A percentile compares a stretch with the other conserved stretches of the same genome.
Conservation (phyloP, 2,888 invertebrate species). For the Phragmatobia fuliginosa region DNA sequence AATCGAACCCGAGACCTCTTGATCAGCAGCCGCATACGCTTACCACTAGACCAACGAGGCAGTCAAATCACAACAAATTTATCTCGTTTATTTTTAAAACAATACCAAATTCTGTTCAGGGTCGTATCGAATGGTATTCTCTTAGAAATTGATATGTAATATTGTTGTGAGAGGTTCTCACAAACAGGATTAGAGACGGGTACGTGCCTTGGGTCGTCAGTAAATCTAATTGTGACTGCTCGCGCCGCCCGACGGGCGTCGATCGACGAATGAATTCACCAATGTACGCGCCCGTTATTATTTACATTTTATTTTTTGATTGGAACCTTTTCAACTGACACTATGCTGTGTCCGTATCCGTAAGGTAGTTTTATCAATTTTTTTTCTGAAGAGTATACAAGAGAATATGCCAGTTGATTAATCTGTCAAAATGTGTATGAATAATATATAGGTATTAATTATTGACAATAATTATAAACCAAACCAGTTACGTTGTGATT, state of each 20-base stretch:
- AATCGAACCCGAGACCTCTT: too few species aligned
- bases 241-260: slow-evolving; percentile 38
- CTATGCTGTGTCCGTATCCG: slow-evolving; percentile 17
- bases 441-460: too few species aligned
- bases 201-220: slow-evolving; percentile 59
- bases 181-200: slow-evolving; percentile 64
- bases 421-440: too few species aligned
- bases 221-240: slow-evolving; percentile 64
- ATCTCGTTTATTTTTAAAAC: slow-evolving; percentile 23
- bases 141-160: slow-evolving; percentile 58
- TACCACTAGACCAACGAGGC: too few species aligned
- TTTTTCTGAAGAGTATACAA: slow-evolving; percentile 19
- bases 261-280: slow-evolving; percentile 43
- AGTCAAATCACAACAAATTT: slow-evolving; percentile 9
- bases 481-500: too few species aligned
- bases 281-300: slow-evolving; percentile 34
- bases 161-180: slow-evolving; percentile 60
- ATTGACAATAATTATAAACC: too few species aligned
- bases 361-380: slow-evolving; percentile 15
- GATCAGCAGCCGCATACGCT: too few species aligned
- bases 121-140: slow-evolving; percentile 39
- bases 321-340: slow-evolving; percentile 22
- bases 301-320: slow-evolving; percentile 45
- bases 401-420: background rate
- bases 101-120: slow-evolving; percentile 22